phyloP scores from a whole-genome alignment of 1,140 invertebrate species.

The Scaptomyza pallida region DNA sequence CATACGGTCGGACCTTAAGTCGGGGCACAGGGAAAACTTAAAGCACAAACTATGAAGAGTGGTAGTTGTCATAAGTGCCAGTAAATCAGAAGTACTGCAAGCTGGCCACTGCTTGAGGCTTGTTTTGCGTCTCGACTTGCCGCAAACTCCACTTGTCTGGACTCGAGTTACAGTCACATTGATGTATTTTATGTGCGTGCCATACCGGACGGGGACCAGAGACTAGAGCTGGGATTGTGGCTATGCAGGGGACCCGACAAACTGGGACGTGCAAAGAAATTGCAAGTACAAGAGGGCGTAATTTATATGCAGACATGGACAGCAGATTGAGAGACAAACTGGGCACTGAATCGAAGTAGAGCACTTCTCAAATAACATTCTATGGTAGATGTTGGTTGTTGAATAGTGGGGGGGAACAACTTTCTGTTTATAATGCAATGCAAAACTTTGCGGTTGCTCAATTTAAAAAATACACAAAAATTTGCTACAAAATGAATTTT shows the following conservation, averaged over 20 bases:
- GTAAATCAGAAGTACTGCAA: slow-evolving; percentile 68
- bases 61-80: slow-evolving; percentile 63
- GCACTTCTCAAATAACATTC: slow-evolving; percentile 53
- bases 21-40: slow-evolving; percentile 25
- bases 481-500: slow-evolving; percentile 77
- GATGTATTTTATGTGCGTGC: slow-evolving; percentile 73
- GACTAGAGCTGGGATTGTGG: slow-evolving; percentile 10
- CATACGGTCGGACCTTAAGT: slow-evolving; percentile 42
- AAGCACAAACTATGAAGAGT: slow-evolving; percentile 9
- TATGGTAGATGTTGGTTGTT: slow-evolving; percentile 26
- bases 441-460: slow-evolving; percentile 80
- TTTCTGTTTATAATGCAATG: slow-evolving; percentile 70
- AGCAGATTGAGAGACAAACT: slow-evolving; percentile 68
- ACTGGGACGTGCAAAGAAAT: slow-evolving; percentile 73
- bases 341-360: slow-evolving; percentile 49
- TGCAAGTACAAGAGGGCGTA: slow-evolving; percentile 74
- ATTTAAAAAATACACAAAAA: slow-evolving; percentile 79
- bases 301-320: slow-evolving; percentile 79
- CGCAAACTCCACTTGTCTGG: slow-evolving; percentile 54
- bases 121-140: slow-evolving; percentile 30
- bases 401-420: slow-evolving; percentile 9
- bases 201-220: slow-evolving; percentile 2
- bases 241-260: slow-evolving; percentile 46
- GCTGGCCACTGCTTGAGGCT: slow-evolving; percentile 29
- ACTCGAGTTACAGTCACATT: slow-evolving; percentile 60